phyloP scores from a whole-genome alignment of 2,888 invertebrate genomes.

The Fragum sueziense region DNA sequence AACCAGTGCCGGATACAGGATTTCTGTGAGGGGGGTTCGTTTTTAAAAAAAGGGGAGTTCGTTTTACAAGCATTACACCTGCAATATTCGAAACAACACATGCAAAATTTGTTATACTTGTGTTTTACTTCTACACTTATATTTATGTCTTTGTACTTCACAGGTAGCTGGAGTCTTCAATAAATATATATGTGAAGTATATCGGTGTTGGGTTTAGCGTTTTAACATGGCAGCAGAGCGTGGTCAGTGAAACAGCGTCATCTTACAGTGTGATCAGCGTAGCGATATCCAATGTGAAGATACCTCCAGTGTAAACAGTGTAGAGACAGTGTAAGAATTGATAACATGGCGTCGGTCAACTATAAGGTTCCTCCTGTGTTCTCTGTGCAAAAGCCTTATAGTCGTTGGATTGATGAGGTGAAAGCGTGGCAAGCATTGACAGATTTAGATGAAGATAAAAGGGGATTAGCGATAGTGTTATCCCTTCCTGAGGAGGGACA shows the following conservation, averaged over 20 bases:
- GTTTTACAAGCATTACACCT: no score
- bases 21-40: no score
- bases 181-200: not conserved
- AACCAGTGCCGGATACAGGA: no score
- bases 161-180: conserved; percentile 23
- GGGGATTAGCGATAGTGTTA: conserved; percentile 32
- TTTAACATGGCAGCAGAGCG: conserved; percentile 21
- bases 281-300: no score
- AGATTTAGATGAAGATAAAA: conserved; percentile 34
- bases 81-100: no score
- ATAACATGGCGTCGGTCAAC: conserved; percentile 27
- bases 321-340: not conserved
- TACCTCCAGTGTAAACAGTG: not conserved
- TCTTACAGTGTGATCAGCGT: not conserved
- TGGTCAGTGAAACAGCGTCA: not conserved
- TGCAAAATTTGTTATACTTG: not conserved
- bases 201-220: not conserved
- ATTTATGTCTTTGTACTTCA: not conserved
- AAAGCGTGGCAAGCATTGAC: conserved; percentile 46
- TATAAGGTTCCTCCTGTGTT: conserved; percentile 36
- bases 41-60: no score
- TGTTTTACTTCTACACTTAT: not conserved
- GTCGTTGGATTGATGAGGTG: conserved; percentile 44
- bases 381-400: conserved; percentile 37
- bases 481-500: conserved; percentile 40